Evolutionary conservation across 2,888 invertebrate species (phyloP).

Genomic region (Torymus tubicola): DNA sequence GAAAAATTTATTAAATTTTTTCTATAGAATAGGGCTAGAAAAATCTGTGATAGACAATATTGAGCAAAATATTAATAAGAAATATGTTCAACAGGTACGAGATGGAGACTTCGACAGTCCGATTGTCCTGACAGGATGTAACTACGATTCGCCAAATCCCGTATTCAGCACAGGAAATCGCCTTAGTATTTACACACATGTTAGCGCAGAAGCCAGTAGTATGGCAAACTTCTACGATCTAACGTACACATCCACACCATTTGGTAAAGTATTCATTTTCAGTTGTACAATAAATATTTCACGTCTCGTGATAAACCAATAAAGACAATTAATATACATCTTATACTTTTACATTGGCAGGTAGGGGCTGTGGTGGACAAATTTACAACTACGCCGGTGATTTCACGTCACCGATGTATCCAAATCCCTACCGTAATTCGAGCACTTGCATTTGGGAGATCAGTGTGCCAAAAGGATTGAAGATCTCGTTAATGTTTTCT

Average conservation of each 20-base stretch:
- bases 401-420: conserved; percentile 85
- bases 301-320: too few species aligned
- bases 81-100: conserved; percentile 41
- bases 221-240: conserved; percentile 77
- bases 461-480: conserved; percentile 79
- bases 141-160: conserved; percentile 78
- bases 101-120: conserved; percentile 67
- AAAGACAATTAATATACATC: too few species aligned
- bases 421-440: conserved; percentile 79
- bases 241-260: conserved; percentile 80
- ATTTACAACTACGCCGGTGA: conserved; percentile 81
- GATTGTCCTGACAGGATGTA: conserved; percentile 78
- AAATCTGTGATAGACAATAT: too few species aligned
- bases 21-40: too few species aligned
- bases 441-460: conserved; percentile 82
- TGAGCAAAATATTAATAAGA: too few species aligned
- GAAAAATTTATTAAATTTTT: too few species aligned
- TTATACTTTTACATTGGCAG: conserved; percentile 64
- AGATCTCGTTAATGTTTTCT: conserved; percentile 78
- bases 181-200: conserved; percentile 78
- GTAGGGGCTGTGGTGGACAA: conserved; percentile 83
- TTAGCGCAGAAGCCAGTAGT: conserved; percentile 2
- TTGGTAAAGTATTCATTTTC: conserved; percentile 73
- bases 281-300: too few species aligned
- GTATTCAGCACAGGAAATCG: conserved; percentile 85